Evolutionary conservation across 2,888 invertebrate genomes (phyloP).

Genomic region (Phengaris alcon): DNA sequence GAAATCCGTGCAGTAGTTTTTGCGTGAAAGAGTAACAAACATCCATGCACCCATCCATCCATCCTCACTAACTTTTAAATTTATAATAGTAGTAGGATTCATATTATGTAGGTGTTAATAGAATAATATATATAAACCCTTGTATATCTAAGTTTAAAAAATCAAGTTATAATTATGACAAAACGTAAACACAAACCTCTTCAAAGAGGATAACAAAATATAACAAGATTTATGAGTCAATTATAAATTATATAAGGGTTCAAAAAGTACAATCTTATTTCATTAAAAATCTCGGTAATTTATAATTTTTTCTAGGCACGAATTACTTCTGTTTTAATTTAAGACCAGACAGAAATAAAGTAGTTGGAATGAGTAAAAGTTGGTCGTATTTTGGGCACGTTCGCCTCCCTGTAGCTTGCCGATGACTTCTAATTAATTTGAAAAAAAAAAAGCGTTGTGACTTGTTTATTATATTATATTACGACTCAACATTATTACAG

Average conservation of each 20-base stretch:
- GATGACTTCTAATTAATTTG: conserved; percentile 69
- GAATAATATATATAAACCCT: background rate
- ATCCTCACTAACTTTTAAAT: too few species aligned
- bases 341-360: conserved; percentile 56
- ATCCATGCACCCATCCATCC: too few species aligned
- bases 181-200: background rate
- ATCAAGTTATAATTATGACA: background rate
- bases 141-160: background rate
- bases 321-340: conserved; percentile 43
- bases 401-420: conserved; percentile 44
- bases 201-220: conserved; percentile 7
- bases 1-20: too few species aligned
- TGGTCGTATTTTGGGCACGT: conserved; percentile 71
- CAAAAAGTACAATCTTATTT: conserved; percentile 19
- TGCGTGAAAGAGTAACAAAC: too few species aligned
- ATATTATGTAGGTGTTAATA: background rate
- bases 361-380: conserved; percentile 49
- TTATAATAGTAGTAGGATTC: too few species aligned
- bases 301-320: conserved; percentile 33
- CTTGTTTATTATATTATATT: background rate
- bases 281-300: conserved; percentile 3
- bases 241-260: conserved; percentile 18
- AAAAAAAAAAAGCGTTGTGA: conserved; percentile 44
- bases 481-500: background rate
- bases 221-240: conserved; percentile 16